Evolutionary conservation across 2,113 vertebrate species (phyloP), one percentile per base, ranked within the genome.

Genomic region (Phaethon lepturus): DNA sequence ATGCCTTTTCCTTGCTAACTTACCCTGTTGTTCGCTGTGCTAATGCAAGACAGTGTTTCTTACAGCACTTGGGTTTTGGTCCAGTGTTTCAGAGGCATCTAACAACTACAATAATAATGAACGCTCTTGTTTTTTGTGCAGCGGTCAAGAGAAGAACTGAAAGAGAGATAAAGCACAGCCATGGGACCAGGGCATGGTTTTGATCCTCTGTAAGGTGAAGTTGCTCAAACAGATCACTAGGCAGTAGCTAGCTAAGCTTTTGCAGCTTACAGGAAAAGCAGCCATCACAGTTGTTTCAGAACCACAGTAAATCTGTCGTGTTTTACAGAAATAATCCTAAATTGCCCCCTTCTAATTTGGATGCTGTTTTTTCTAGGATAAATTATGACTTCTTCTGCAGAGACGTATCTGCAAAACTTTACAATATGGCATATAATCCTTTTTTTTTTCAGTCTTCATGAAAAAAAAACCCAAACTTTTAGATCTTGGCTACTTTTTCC

Each of bases 401-500:
- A 38, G 40, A 63, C 12, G 33, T 56, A 52, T 19, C 44, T 86
- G 23, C 31, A 71, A 67, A 90, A 64, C 3, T 33, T 31, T 60
- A 16, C 44, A 29, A 16, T 38, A 11, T 47, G 5, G 9, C 71
- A 63, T 10, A 42, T 52, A 66, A 52, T 35, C 13, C 13, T 4
- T 29, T 76, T 38, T 60, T 62, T 45, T 67, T 45, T 17, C 24
- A n/a, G 19, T 38, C 29, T 62, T 75, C 44, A 59, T 86, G 3
- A 24, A 44, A 47, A 9, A 31, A 81, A 60, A 38, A 15, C 33
- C 59, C 50, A 62, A 75, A 50, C 49, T 77, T 90, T 42, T 60
- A 69, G 24, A 17, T 92, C 75, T 95, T 97, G 72, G 60, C 75
- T 86, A 88, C 42, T 88, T 92, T 93, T 94, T 90, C 35, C 59